phyloP scores from a whole-genome alignment of 2,113 vertebrate genomes.

The Bubo bubo region DNA sequence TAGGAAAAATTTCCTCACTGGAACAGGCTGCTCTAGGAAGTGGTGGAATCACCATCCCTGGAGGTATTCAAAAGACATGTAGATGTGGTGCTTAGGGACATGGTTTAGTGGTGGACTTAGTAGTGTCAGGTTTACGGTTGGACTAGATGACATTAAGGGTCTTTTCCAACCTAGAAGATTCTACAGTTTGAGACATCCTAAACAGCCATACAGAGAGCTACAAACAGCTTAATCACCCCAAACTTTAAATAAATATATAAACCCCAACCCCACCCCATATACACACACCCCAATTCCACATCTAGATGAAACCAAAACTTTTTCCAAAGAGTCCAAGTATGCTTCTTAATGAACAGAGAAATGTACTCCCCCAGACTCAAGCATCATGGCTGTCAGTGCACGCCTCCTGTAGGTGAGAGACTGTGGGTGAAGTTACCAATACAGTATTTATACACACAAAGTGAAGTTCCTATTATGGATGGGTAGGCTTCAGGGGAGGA shows the following conservation, averaged over 20 bases:
- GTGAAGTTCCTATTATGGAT: not conserved
- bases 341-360: not conserved
- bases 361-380: not conserved
- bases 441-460: not conserved
- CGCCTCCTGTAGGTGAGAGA: not conserved
- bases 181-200: not conserved
- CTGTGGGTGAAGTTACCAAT: not conserved
- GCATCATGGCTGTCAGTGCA: not conserved
- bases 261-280: not conserved
- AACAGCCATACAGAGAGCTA: not conserved
- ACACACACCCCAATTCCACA: not conserved
- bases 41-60: not conserved
- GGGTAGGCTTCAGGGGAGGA: not conserved
- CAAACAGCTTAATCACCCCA: not conserved
- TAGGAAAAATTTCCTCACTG: not conserved
- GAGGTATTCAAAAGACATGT: fast-evolving
- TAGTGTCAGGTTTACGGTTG: fast-evolving
- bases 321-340: not conserved
- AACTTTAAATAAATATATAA: not conserved
- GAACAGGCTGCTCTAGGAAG: not conserved
- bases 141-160: not conserved
- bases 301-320: not conserved
- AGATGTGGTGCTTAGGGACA: not conserved
- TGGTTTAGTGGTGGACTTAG: not conserved
- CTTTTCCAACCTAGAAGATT: not conserved